These are phyloP conservation scores for Scophthalmus maximus DNA, from an alignment of 2,113 vertebrate species.

Conservation along the genomic window DNA sequence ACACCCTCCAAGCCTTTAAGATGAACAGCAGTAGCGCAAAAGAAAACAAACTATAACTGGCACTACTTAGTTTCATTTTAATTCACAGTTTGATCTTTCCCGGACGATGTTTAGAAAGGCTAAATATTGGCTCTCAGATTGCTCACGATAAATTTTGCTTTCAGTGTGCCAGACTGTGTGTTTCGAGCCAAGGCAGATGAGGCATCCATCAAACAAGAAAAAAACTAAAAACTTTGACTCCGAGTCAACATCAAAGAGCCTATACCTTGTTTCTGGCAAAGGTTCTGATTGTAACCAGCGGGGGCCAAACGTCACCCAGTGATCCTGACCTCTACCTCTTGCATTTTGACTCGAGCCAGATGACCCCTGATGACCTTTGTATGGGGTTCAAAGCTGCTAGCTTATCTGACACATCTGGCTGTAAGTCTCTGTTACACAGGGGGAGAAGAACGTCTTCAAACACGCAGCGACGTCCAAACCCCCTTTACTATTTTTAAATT, in stretches of 20 bases:
- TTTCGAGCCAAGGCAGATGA: not conserved
- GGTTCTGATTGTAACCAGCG: not conserved
- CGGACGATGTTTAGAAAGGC: conserved; percentile 12
- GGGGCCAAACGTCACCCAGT: not conserved
- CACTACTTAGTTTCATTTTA: not conserved
- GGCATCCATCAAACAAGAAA: conserved; percentile 18
- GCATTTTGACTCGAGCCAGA: conserved; percentile 12
- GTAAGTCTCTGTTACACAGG: not conserved
- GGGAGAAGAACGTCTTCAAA: not conserved
- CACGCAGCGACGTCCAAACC: not conserved
- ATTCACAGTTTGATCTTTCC: conserved; percentile 31
- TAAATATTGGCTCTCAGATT: conserved; percentile 22
- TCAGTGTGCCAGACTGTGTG: conserved; percentile 11
- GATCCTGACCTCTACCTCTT: not conserved
- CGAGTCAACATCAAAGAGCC: conserved; percentile 18
- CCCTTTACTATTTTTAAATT: not conserved
- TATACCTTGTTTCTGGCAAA: not conserved
- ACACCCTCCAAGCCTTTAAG: not conserved
- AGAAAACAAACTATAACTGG: conserved; percentile 17
- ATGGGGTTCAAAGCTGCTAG: conserved; percentile 19
- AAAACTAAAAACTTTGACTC: conserved; percentile 18
- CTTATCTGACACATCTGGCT: conserved; percentile 12
- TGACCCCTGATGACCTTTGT: conserved; percentile 29
- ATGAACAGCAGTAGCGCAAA: conserved; percentile 2
- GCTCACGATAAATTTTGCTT: conserved; percentile 13